phyloP scores from a whole-genome alignment of 2,888 invertebrate species.

The Parnassius orleans region DNA sequence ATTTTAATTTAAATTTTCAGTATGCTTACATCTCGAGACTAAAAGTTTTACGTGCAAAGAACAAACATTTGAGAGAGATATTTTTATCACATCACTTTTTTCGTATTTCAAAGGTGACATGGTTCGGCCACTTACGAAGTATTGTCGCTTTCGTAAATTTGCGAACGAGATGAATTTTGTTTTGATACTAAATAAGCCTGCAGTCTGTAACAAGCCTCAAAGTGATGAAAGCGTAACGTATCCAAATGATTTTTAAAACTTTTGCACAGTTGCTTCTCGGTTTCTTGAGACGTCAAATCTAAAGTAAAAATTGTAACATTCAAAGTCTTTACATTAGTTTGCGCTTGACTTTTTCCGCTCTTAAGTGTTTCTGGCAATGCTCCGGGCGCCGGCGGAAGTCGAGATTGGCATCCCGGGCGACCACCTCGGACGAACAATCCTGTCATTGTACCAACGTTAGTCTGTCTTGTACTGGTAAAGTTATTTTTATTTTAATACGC shows the following conservation, averaged over 20 bases:
- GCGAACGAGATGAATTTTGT: not conserved
- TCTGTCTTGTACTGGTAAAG: conserved; percentile 23
- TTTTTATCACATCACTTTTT: conserved; percentile 32
- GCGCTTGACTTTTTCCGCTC: conserved; percentile 37
- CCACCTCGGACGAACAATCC: conserved; percentile 56
- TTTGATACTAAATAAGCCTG: conserved; percentile 9
- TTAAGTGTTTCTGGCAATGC: conserved; percentile 66
- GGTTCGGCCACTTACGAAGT: conserved; percentile 11
- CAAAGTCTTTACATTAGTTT: conserved; percentile 14
- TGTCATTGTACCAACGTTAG: conserved; percentile 45
- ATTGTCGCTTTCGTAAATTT: conserved; percentile 3
- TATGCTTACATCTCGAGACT: conserved; percentile 34
- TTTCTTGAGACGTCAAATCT: conserved; percentile 3
- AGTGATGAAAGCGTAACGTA: not conserved
- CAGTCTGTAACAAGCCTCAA: conserved; percentile 1
- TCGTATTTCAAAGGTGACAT: conserved; percentile 24
- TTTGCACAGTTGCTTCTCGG: not conserved
- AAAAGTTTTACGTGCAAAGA: conserved; percentile 31
- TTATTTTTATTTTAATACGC: conserved; percentile 1
- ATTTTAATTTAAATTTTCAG: no score
- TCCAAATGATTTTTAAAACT: conserved; percentile 1
- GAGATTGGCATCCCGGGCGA: conserved; percentile 58
- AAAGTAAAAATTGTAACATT: conserved; percentile 12
- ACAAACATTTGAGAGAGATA: conserved; percentile 29
- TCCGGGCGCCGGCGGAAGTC: conserved; percentile 74